Conservation (phyloP, 2,888 invertebrate genomes). For the Eupeodes latifasciatus region DNA sequence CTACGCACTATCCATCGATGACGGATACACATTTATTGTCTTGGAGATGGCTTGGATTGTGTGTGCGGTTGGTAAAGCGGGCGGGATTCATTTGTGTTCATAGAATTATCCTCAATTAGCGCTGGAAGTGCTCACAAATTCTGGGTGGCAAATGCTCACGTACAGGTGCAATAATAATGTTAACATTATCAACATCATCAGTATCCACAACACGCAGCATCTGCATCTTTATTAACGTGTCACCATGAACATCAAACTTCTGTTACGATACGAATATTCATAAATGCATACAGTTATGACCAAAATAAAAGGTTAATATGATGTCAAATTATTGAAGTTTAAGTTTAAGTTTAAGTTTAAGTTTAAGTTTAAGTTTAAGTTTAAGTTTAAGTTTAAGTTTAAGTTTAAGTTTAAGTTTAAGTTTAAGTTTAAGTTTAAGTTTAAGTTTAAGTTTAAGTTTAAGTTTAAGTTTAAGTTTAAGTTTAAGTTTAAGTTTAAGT, state of each 20-base stretch:
- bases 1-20: neutral
- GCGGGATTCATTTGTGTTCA: slow-evolving; percentile 26
- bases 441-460: no score
- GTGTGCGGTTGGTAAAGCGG: neutral
- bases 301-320: no score
- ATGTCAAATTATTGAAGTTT: no score
- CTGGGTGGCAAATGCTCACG: slow-evolving; percentile 44
- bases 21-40: slow-evolving; percentile 41
- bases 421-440: no score
- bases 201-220: slow-evolving; percentile 49
- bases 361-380: no score
- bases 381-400: no score
- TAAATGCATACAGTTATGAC: neutral
- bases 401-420: no score
- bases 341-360: no score
- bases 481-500: no score
- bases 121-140: slow-evolving; percentile 39
- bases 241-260: slow-evolving; percentile 39
- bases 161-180: slow-evolving; percentile 62
- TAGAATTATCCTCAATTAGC: slow-evolving; percentile 61
- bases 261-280: neutral
- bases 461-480: no score
- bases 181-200: slow-evolving; percentile 63
- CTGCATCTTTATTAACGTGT: slow-evolving; percentile 61
- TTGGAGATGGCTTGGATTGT: neutral